Evolutionary conservation across 2,888 invertebrate genomes (phyloP), one percentile per base, ranked within the genome.

Genomic region (Julus scanicus): DNA sequence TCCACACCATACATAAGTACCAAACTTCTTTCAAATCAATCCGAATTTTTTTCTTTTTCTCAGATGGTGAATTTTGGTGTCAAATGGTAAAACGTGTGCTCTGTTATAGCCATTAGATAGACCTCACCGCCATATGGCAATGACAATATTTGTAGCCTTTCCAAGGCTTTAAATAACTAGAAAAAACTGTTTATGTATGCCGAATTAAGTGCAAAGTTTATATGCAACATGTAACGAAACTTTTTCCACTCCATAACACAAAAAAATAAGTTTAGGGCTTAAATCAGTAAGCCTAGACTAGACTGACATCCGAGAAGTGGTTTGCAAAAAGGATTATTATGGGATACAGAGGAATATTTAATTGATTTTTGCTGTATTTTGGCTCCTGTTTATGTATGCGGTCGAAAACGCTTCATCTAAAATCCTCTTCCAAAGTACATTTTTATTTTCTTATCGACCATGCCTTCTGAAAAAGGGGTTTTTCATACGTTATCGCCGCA

Each of bases 61-160:
- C n/a, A 29, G 29, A 1, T 29, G 29, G 29, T 53, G 13, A 53
- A 15, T 13, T 63, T n/a, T 17, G 63, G n/a, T 63, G 63, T 63
- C 63, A 63, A 63, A 63, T 53, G 53, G 53, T 53, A 63, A 63
- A 63, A 63, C 13, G 20, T 8, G 63, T n/a, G 20, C n/a, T 5
- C 63, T 63, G 63, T 63, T 63, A 63, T 63, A 63, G 63, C 63
- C 63, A 63, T 63, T 63, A 63, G 63, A 63, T n/a, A 63, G 20
- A n/a, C 17, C n/a, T 4, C 63, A 20, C 20, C 63, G 20, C 63
- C 63, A 63, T 63, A 63, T 63, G 63, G 63, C 63, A 63, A 53
- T 53, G 53, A 53, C 53, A 53, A 63, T 63, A 63, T 63, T 63
- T 20, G 6, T 63, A 63, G 63, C n/a, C 20, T 63, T 53, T 53